Conservation (phyloP, 2,797 vertebrate genomes). For the Sebastes steindachneri region DNA sequence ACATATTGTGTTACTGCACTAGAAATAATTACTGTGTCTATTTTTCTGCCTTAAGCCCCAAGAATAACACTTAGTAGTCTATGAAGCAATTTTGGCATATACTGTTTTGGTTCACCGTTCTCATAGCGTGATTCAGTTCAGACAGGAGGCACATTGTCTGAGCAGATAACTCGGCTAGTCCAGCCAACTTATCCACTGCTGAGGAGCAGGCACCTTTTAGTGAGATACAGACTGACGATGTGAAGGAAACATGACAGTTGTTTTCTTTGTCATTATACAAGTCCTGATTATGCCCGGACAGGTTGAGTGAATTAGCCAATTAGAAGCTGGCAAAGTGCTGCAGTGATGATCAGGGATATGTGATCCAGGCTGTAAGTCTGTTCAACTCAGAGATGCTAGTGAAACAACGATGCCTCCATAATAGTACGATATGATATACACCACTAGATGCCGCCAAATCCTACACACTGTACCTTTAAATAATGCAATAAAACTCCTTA, state of each 20-base stretch:
- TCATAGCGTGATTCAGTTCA: not conserved
- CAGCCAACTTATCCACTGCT: not conserved
- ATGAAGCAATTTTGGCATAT: not conserved
- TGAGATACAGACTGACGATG: not conserved
- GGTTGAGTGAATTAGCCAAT: not conserved
- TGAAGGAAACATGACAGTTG: not conserved
- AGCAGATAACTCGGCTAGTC: not conserved
- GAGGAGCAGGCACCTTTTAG: not conserved
- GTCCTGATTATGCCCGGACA: not conserved
- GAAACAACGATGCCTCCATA: not conserved
- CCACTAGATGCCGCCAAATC: too few relatives aligned
- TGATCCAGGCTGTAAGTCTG: not conserved
- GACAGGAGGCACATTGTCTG: not conserved
- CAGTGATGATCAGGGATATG: not conserved
- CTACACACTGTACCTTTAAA: too few relatives aligned
- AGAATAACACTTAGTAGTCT: not conserved
- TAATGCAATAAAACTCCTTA: not conserved
- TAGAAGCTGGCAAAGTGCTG: not conserved
- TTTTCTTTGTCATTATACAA: not conserved
- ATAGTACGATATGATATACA: too few relatives aligned
- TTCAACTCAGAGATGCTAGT: not conserved
- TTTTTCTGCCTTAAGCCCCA: not conserved
- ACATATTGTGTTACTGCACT: conserved; percentile 2
- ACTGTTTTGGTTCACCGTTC: not conserved
- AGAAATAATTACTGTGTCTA: not conserved